These are phyloP conservation scores for Rallus crepitans DNA, from an alignment of 2,797 vertebrate species.

Conservation along the genomic window DNA sequence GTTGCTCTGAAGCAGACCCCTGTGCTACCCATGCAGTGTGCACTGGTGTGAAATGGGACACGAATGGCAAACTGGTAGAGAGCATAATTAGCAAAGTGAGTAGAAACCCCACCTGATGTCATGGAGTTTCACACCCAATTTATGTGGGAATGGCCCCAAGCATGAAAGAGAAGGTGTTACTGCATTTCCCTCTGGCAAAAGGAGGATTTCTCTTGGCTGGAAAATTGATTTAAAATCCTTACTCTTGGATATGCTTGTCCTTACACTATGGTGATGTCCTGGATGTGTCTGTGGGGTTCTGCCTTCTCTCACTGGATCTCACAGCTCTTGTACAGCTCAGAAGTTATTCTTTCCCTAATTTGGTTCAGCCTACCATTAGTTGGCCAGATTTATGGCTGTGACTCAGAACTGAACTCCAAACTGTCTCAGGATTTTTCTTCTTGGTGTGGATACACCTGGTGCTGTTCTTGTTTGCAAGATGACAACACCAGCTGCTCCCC, in stretches of 20 bases:
- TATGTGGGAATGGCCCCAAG: background rate
- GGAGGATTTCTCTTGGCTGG: constrained; percentile 45
- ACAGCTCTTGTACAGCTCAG: background rate
- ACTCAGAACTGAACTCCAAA: background rate
- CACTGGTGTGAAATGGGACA: background rate
- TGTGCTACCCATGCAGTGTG: background rate
- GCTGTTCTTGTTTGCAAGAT: background rate
- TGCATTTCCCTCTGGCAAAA: constrained; percentile 31
- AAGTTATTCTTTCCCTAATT: background rate
- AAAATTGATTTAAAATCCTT: constrained; percentile 60
- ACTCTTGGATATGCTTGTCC: background rate
- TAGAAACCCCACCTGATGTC: constrained; percentile 36
- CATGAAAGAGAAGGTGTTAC: too few species aligned
- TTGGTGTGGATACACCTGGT: background rate
- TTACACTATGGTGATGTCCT: too few species aligned
- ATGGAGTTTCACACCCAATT: constrained; percentile 43
- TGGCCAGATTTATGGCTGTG: background rate
- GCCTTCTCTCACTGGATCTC: background rate
- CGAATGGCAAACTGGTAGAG: background rate
- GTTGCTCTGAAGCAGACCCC: constrained; percentile 10
- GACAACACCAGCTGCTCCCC: background rate
- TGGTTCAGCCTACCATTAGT: background rate
- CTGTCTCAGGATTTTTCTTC: background rate
- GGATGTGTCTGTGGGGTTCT: background rate
- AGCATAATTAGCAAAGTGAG: constrained; percentile 27